These are phyloP conservation scores for Gastrophysa polygoni DNA, from an alignment of 2,888 invertebrate species.

Conservation along the genomic window DNA sequence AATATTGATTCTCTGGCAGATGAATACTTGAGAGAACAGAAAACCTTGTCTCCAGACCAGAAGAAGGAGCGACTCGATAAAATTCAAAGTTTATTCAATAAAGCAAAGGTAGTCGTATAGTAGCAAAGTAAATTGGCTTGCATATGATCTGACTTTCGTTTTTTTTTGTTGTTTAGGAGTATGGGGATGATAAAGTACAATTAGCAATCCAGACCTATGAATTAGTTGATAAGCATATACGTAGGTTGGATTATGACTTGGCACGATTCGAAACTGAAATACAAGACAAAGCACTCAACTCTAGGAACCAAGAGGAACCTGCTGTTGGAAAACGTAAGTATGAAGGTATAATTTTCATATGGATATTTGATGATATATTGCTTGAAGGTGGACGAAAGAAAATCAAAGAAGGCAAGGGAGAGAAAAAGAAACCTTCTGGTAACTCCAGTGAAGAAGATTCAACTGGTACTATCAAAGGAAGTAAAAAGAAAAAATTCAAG, in stretches of 20 bases:
- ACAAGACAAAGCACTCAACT: slow-evolving; percentile 89
- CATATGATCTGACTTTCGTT: slow-evolving; percentile 2
- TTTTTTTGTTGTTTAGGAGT: slow-evolving; percentile 63
- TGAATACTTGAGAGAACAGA: slow-evolving; percentile 76
- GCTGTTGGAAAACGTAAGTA: slow-evolving; percentile 65
- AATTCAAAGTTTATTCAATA: slow-evolving; percentile 88
- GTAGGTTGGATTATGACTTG: slow-evolving; percentile 93
- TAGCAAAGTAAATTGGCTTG: neutral
- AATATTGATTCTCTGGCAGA: slow-evolving; percentile 88
- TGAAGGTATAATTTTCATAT: neutral
- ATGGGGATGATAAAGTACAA: slow-evolving; percentile 97
- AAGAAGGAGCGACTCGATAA: slow-evolving; percentile 82
- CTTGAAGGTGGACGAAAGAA: slow-evolving; percentile 72
- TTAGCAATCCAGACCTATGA: slow-evolving; percentile 98
- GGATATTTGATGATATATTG: neutral
- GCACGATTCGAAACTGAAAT: slow-evolving; percentile 96
- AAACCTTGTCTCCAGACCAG: slow-evolving; percentile 75
- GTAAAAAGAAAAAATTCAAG: slow-evolving; percentile 66
- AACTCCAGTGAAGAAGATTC: slow-evolving; percentile 61
- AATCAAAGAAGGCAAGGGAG: slow-evolving; percentile 66
- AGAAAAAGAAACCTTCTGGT: slow-evolving; percentile 64
- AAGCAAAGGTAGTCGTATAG: slow-evolving; percentile 74
- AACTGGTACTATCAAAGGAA: slow-evolving; percentile 53
- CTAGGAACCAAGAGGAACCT: slow-evolving; percentile 72
- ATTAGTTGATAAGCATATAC: slow-evolving; percentile 96